These are phyloP conservation scores for Drosophila triauraria DNA, from an alignment of 1,140 invertebrate genomes.

Conservation along the genomic window DNA sequence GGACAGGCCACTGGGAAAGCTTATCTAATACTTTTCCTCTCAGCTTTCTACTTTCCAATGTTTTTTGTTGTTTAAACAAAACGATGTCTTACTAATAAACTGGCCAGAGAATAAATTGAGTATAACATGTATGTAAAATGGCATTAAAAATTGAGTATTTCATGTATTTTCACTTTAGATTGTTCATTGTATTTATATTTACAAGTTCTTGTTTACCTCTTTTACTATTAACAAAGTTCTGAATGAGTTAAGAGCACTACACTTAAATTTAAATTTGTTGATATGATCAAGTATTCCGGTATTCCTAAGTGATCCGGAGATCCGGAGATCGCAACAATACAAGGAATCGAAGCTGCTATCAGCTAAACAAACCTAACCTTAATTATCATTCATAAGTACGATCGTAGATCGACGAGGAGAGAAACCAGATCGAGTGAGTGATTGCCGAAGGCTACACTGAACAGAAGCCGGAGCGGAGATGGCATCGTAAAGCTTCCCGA, in stretches of 20 bases:
- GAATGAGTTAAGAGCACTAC: neutral
- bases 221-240: neutral
- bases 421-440: constrained; percentile 45
- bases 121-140: neutral
- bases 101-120: neutral
- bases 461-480: constrained; percentile 19
- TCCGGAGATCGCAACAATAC: constrained; percentile 15
- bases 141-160: neutral
- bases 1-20: no score
- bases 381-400: constrained; percentile 30
- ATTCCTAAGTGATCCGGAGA: neutral
- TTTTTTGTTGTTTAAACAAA: no score
- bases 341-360: constrained; percentile 28
- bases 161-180: neutral
- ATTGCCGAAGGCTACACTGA: constrained; percentile 54
- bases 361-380: constrained; percentile 57
- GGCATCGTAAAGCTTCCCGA: constrained; percentile 37
- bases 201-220: neutral
- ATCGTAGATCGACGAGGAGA: constrained; percentile 9
- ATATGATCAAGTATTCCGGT: constrained; percentile 1
- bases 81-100: neutral
- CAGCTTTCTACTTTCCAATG: no score
- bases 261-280: neutral
- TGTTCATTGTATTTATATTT: neutral
- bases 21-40: no score